Evolutionary conservation across 2,113 vertebrate species (phyloP), one percentile per base, ranked within the genome.

Genomic region (Apteryx owenii): DNA sequence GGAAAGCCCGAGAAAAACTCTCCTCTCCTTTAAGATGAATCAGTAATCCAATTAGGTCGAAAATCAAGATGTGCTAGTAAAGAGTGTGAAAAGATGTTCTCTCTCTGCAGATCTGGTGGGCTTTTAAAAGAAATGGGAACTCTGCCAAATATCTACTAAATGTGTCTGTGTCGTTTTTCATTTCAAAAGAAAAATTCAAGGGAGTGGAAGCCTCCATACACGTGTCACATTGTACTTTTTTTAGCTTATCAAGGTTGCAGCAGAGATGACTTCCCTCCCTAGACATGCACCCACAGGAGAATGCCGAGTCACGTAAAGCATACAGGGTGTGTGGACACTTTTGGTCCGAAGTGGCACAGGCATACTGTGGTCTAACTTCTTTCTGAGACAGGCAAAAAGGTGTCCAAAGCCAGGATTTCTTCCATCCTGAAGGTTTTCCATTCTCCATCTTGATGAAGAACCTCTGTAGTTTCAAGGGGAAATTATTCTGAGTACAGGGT

Each of bases 281-380:
- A 19, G 29, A 8, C 2, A 6, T 5, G 12, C 4, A 1, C 46
- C 20, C 3, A 1, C 20, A 3, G 12, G n/a, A 21, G 40, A 19
- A 68, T 53, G 40, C 14, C 0, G 0, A n/a, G 72, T 10, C 33
- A 0, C 18, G 48, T 29, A 33, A 18, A 29, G 28, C 15, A 7
- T 15, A 3, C 12, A 3, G 12, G 11, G 3, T 53, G 28, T 0
- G 2, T 38, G 20, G 29, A 46, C 4, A 4, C 5, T 36, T 33
- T 16, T 51, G 65, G 12, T 38, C 26, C 26, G 26, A 31, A 29
- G 12, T 13, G 18, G 26, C 51, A 54, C 51, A 54, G 19, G 13
- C 22, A 19, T 33, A 23, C 7, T 2, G 0, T 0, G 1, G 14
- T 48, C 72, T 51, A 8, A 21, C 3, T 58, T 26, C 31, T 40